Conservation (phyloP, 2,113 vertebrate species). For the Erinaceus europaeus region DNA sequence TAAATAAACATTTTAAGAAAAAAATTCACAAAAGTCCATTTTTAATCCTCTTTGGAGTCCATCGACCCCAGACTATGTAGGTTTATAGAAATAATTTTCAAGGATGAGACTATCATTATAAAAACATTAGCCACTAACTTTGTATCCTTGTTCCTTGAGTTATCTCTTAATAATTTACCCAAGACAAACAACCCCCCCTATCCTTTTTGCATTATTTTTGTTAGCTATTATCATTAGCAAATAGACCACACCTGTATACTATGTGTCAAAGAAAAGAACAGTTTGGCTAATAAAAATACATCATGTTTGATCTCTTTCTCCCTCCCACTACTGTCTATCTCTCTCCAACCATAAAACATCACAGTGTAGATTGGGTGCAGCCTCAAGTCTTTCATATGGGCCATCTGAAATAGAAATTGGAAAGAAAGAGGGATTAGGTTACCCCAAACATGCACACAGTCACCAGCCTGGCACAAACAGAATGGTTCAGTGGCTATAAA, state of each 20-base stretch:
- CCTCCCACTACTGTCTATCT: not conserved
- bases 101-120: not conserved
- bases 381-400: not conserved
- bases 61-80: not conserved
- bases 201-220: not conserved
- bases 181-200: not conserved
- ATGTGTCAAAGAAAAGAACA: not conserved
- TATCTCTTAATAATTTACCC: not conserved
- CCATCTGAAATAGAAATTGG: constrained; percentile 15
- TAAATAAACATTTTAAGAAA: too few relatives aligned
- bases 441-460: not conserved
- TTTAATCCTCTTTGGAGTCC: not conserved
- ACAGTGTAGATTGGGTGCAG: not conserved
- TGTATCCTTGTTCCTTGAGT: not conserved
- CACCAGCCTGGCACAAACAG: not conserved
- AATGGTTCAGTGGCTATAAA: not conserved
- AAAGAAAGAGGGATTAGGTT: not conserved
- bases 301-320: not conserved
- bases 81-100: not conserved
- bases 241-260: not conserved
- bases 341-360: not conserved
- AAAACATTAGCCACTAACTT: too few relatives aligned
- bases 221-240: constrained; percentile 3
- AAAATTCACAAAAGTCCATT: too few relatives aligned
- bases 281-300: constrained; percentile 1